Base-by-base conservation (phyloP, 2,113 vertebrate species). In the Mellivora capensis region DNA sequence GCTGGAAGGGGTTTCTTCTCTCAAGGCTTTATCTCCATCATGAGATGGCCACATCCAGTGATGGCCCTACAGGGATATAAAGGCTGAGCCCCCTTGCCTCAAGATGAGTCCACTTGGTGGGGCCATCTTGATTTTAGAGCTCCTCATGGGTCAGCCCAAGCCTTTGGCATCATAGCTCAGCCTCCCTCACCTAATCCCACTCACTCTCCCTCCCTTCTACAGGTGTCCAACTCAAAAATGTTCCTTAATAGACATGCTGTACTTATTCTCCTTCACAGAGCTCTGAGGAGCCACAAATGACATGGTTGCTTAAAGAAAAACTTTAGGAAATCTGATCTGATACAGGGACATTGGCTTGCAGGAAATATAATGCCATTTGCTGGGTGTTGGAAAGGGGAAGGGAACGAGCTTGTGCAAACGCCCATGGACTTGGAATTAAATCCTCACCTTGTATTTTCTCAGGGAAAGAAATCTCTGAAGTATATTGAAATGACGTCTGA, bases 11-110 rank as follows among this genome's bases (percentile, higher is more conserved):
- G 8, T 39, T 81, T 83, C n/a, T 34, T 49, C 20, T 29, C 90
- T 59, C 39, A 34, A n/a, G 34, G 44, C n/a, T 64, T 18, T 9
- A 23, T 42, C 8, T 25, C 13, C 49, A 14, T 9, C 20, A 3
- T 11, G 0, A 12, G 17, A 34, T 1, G 4, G 13, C 12, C 31
- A 8, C 42, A 67, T 13, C 20, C 31, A 9, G 25, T 4, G 39
- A 47, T 10, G 4, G 11, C 20, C 8, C 13, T 17, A 27, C n/a
- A 25, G 37, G 5, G 23, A 27, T 18, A 17, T 0, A 4, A 80
- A 69, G 5, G 42, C 23, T 47, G 23, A 47, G 20, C 25, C 27
- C 49, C 21, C 37, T 39, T 21, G 61, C 10, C n/a, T 37, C 42
- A 37, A 23, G 29, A 34, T 2, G n/a, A 20, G 9, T 52, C 52